Percentiles rank a stretch among this genome's conserved stretches.
phyloP scores from a whole-genome alignment of 2,888 invertebrate species.

The Salpingus planirostris region DNA sequence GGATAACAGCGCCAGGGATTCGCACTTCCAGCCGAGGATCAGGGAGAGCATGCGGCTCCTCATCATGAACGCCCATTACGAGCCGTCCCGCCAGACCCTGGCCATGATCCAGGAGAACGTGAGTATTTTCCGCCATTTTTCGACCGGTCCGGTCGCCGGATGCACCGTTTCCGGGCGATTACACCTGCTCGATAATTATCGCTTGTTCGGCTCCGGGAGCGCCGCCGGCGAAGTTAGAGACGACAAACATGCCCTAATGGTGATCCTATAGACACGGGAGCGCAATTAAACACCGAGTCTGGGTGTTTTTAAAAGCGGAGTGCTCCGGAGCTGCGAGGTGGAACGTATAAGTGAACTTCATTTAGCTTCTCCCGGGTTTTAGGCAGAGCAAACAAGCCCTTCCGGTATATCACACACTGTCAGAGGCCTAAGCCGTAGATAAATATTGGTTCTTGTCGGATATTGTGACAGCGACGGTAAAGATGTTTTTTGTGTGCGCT shows the following conservation, averaged over 20 bases:
- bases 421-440: slow-evolving; percentile 30
- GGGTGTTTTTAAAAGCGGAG: too few species aligned
- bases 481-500: slow-evolving; percentile 22
- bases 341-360: slow-evolving; percentile 20
- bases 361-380: slow-evolving; percentile 20
- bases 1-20: slow-evolving; percentile 72
- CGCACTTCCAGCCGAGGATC: slow-evolving; percentile 69
- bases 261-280: too few species aligned
- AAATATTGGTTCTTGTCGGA: slow-evolving; percentile 33
- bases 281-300: too few species aligned
- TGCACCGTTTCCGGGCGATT: too few species aligned
- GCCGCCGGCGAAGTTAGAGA: too few species aligned
- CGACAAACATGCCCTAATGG: too few species aligned
- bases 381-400: slow-evolving; percentile 25
- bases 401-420: slow-evolving; percentile 27
- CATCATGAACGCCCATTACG: slow-evolving; percentile 69
- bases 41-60: slow-evolving; percentile 59
- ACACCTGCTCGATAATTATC: too few species aligned
- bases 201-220: too few species aligned
- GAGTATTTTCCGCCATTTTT: too few species aligned
- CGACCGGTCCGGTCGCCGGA: too few species aligned
- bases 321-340: too few species aligned
- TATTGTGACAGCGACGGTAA: slow-evolving; percentile 26
- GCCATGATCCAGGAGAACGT: slow-evolving; percentile 65
- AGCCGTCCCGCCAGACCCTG: slow-evolving; percentile 57